phyloP scores from a whole-genome alignment of 2,113 vertebrate species.

The Crypturellus undulatus region DNA sequence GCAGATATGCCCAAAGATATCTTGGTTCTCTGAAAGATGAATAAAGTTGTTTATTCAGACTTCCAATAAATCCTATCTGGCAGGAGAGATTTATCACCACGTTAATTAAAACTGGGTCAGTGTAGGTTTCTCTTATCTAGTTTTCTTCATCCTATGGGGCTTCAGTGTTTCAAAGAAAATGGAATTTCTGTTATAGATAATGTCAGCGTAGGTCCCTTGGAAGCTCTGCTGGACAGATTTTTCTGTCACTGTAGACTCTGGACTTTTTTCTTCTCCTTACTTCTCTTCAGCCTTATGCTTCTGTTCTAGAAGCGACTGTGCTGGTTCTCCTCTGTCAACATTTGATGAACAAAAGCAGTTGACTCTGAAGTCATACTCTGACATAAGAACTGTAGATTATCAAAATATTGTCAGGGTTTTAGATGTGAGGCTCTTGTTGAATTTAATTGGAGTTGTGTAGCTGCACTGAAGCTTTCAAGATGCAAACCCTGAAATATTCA shows the following conservation, averaged over 20 bases:
- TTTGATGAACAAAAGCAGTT: conserved; percentile 35
- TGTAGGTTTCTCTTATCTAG: conserved; percentile 26
- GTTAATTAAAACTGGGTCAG: conserved; percentile 43
- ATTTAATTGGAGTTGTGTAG: conserved; percentile 40
- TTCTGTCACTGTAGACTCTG: not conserved
- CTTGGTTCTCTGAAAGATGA: not conserved
- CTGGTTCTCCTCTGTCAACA: not conserved
- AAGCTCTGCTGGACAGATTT: not conserved
- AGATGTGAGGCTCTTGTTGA: not conserved
- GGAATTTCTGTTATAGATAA: not conserved
- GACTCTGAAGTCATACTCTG: conserved; percentile 3
- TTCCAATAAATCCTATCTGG: conserved; percentile 26
- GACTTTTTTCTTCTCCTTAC: not conserved
- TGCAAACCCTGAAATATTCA: conserved; percentile 38
- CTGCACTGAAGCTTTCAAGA: conserved; percentile 22
- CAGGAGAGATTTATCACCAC: conserved; percentile 18
- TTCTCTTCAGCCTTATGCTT: not conserved
- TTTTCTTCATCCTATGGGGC: not conserved
- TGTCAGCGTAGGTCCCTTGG: not conserved
- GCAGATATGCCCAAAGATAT: not conserved
- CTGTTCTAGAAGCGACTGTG: not conserved
- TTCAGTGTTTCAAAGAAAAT: not conserved
- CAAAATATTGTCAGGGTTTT: conserved; percentile 14
- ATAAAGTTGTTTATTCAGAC: conserved; percentile 25
- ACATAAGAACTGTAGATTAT: not conserved